Evolutionary conservation across 2,113 vertebrate species (phyloP).

Genomic region (Anguilla rostrata): DNA sequence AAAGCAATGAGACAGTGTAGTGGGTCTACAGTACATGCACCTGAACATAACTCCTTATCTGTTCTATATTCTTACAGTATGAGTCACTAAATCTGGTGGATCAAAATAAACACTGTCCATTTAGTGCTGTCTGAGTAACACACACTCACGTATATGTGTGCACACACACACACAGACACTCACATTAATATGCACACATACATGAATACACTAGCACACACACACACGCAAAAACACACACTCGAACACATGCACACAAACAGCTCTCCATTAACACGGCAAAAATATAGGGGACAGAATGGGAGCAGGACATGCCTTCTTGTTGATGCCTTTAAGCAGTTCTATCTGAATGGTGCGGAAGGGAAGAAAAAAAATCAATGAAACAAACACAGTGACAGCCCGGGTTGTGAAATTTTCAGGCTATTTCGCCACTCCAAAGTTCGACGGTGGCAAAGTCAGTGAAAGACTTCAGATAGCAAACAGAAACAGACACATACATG

Average conservation of each 20-base stretch:
- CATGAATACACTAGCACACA: not conserved
- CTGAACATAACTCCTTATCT: too few species aligned
- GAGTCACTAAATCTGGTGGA: too few species aligned
- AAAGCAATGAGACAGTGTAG: not conserved
- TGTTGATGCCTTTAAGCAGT: constrained; percentile 42
- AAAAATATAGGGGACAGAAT: constrained; percentile 46
- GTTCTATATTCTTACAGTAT: too few species aligned
- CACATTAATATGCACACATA: too few species aligned
- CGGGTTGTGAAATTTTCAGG: constrained; percentile 56
- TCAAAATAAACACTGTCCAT: not conserved
- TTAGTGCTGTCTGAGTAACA: not conserved
- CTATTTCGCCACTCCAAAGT: constrained; percentile 60
- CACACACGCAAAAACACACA: not conserved
- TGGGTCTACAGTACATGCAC: not conserved
- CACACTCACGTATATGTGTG: not conserved
- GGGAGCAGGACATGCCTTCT: constrained; percentile 51
- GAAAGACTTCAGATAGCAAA: constrained; percentile 65
- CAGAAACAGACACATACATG: constrained; percentile 30
- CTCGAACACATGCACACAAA: not conserved
- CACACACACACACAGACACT: not conserved
- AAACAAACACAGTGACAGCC: constrained; percentile 36
- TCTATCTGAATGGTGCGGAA: constrained; percentile 47
- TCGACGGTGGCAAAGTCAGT: constrained; percentile 55
- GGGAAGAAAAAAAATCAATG: not conserved
- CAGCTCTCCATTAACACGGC: not conserved